Base-by-base conservation (phyloP, 1,140 invertebrate genomes). In the Drosophila ananassae region DNA sequence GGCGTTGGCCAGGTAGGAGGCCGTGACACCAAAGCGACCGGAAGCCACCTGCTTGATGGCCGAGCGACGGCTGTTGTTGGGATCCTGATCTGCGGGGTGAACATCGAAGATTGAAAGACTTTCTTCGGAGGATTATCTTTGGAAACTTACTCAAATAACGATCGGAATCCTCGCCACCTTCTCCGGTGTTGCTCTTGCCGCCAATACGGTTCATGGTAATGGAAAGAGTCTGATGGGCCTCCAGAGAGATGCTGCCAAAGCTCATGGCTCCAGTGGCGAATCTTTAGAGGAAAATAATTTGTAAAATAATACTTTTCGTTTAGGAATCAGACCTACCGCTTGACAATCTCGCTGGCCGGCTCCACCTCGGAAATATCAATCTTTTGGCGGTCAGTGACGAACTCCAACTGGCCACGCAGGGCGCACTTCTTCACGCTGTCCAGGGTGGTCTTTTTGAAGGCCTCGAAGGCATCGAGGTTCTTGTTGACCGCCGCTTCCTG, bases 1-100 rank as follows among this genome's bases (percentile, higher is more conserved):
- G 12, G 98, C 97, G 93, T 99, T 97, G 7, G 98, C 98, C 28
- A 99, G 92, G 91, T 99, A 99, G 0, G 98, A 96, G 39, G 98
- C 98, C 0, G 98, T 99, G 0, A 99, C 99, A 17, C 99, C 99
- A 93, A 99, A 99, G 53, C 99, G 94, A 17, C 98, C 99, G 37
- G 98, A 99, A 5, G 99, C 99, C 32, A 99, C 98, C 94, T 98
- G 96, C 79, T 97, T 97, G 69, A 97, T 97, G 2, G 96, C 95
- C 3, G 96, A 97, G 1, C 96, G 93, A 79, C 93, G 95, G 94
- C 97, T 94, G 93, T 96, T 93, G 90, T 96, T 92, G 0, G 96
- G 95, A 91, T 98, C 97, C 92, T 97, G 90, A 69, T 92, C 90
- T 92, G 64, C 1, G 60, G 34, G 10, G 7, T 9, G 2, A 21